phyloP scores from a whole-genome alignment of 2,888 invertebrate species.

The Thysanoteuthis rhombus region DNA sequence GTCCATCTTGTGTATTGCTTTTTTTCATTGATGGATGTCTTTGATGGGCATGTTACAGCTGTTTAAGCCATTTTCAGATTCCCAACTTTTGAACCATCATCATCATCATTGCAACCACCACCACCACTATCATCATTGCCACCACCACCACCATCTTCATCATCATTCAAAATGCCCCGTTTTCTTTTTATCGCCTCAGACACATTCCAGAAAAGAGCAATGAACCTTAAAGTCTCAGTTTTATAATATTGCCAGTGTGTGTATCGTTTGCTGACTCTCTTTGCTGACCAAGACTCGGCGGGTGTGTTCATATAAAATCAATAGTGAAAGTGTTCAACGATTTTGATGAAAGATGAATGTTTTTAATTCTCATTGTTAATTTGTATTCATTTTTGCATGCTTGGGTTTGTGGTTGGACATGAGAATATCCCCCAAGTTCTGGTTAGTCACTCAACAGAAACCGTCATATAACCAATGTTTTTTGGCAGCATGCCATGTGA shows the following conservation, averaged over 20 bases:
- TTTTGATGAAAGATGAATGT: background rate
- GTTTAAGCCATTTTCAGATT: too few species aligned
- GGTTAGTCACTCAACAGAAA: too few species aligned
- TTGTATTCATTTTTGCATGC: background rate
- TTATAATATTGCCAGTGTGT: background rate
- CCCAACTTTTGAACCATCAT: too few species aligned
- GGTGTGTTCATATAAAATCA: background rate
- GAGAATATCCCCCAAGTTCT: too few species aligned
- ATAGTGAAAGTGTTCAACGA: background rate
- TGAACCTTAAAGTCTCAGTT: background rate
- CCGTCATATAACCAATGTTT: too few species aligned
- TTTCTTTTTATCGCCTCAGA: too few species aligned
- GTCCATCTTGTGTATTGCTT: too few species aligned
- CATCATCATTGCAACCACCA: too few species aligned
- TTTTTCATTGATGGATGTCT: background rate
- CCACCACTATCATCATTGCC: too few species aligned
- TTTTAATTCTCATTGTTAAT: background rate
- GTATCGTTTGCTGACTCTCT: background rate
- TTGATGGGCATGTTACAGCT: too few species aligned
- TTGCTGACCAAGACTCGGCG: background rate
- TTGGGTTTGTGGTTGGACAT: background rate
- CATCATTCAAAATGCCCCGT: background rate
- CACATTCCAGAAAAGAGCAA: background rate
- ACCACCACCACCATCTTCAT: too few species aligned
- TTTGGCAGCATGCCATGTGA: too few species aligned